A percentile compares a stretch with the other conserved stretches of the same genome.
phyloP scores from a whole-genome alignment of 2,113 vertebrate species.

The Nasalis larvatus region DNA sequence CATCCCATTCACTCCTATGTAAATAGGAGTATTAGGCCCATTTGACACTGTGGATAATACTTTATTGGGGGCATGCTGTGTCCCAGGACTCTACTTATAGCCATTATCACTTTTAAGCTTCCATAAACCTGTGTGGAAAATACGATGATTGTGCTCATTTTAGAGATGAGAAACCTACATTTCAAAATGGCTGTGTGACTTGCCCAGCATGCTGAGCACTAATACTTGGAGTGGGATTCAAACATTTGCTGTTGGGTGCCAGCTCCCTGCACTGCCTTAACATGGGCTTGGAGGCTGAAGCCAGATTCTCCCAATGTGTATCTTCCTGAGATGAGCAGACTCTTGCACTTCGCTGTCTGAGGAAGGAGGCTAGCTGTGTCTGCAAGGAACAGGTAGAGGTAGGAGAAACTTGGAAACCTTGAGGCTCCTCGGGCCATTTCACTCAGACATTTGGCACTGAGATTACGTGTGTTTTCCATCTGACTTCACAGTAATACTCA shows the following conservation, averaged over 20 bases:
- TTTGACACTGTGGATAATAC: background rate
- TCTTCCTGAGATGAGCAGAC: background rate
- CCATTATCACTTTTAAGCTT: background rate
- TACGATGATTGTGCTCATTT: background rate
- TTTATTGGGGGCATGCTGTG: background rate
- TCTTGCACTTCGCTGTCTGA: background rate
- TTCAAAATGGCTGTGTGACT: background rate
- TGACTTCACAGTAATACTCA: background rate
- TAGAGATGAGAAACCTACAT: background rate
- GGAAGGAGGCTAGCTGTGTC: background rate
- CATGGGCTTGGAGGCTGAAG: background rate
- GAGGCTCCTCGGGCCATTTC: background rate
- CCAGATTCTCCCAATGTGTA: background rate
- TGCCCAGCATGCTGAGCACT: background rate
- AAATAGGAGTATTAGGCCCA: background rate
- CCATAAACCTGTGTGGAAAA: background rate
- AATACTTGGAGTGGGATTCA: background rate
- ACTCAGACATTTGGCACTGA: background rate
- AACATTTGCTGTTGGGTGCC: background rate
- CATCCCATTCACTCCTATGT: background rate
- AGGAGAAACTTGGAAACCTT: background rate
- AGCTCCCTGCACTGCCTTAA: background rate
- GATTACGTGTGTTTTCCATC: background rate
- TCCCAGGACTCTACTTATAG: background rate
- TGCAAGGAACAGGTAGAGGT: background rate